These are phyloP conservation scores for Channa striata DNA, from an alignment of 2,797 vertebrate species.

Conservation along the genomic window DNA sequence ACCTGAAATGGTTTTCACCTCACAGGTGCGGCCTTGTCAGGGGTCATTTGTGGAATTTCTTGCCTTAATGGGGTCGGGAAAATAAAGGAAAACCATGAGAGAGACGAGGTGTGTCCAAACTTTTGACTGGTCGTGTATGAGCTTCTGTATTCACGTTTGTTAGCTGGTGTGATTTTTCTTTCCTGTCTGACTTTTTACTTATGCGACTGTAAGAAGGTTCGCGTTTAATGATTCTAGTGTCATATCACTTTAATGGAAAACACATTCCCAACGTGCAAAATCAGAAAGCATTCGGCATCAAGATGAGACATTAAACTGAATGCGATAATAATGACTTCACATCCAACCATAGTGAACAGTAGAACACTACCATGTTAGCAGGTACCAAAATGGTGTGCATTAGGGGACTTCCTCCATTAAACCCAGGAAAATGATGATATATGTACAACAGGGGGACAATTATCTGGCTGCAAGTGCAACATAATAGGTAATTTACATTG, in stretches of 20 bases:
- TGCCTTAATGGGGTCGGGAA: no score
- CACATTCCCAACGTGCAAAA: conserved; percentile 8
- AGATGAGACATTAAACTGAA: conserved; percentile 24
- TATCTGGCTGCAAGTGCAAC: conserved; percentile 27
- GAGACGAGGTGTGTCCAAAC: no score
- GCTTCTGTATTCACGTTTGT: background rate
- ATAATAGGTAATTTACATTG: conserved; percentile 31
- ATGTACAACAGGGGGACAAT: background rate
- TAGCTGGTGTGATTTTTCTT: conserved; percentile 7
- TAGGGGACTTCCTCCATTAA: conserved; percentile 37
- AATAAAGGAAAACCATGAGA: no score
- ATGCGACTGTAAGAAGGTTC: conserved; percentile 19
- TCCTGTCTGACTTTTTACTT: background rate
- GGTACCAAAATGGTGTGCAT: conserved; percentile 23
- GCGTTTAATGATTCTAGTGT: conserved; percentile 32
- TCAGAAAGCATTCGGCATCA: conserved; percentile 29
- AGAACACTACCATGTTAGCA: conserved; percentile 12
- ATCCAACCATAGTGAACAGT: background rate
- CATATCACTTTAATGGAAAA: conserved; percentile 28
- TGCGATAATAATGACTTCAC: conserved; percentile 14
- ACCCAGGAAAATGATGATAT: conserved; percentile 28
- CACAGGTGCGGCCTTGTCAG: no score
- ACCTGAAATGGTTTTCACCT: no score
- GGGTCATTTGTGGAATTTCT: no score
- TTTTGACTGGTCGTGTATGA: no score